Evolutionary conservation across 2,888 invertebrate genomes (phyloP).

Genomic region (Papilio gigon): DNA sequence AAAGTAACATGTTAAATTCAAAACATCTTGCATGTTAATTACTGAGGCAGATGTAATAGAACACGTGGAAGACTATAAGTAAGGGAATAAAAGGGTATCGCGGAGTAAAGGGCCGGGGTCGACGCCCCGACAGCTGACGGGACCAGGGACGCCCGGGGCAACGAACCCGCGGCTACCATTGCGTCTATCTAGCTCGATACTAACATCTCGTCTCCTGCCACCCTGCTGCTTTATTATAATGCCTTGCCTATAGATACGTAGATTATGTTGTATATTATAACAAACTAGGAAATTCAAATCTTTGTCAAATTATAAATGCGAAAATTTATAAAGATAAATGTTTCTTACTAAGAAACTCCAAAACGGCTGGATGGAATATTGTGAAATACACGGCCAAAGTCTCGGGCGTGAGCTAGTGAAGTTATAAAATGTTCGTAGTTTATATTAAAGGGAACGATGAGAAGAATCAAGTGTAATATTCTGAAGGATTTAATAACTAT

Average conservation of each 20-base stretch:
- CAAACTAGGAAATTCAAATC: not conserved
- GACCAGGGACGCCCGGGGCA: conserved; percentile 63
- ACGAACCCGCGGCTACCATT: conserved; percentile 53
- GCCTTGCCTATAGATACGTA: no score
- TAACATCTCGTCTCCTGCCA: conserved; percentile 21
- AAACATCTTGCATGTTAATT: conserved; percentile 20
- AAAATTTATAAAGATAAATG: no score
- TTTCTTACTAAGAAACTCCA: no score
- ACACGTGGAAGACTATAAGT: conserved; percentile 35
- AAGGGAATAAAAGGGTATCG: conserved; percentile 39
- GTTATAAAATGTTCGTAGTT: no score
- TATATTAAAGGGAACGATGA: no score
- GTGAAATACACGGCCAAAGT: no score
- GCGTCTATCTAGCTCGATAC: conserved; percentile 44
- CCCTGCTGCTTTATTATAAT: conserved; percentile 19
- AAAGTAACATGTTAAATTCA: conserved; percentile 1
- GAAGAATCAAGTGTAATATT: no score
- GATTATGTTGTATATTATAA: no score
- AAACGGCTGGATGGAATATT: no score
- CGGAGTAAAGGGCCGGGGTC: conserved; percentile 53
- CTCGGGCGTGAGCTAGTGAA: no score
- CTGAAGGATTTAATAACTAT: no score
- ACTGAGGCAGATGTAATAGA: conserved; percentile 12
- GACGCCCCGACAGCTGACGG: conserved; percentile 73
- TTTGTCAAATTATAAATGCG: no score